Conservation (phyloP, 1,140 invertebrate species). For the Drosophila burlai region DNA sequence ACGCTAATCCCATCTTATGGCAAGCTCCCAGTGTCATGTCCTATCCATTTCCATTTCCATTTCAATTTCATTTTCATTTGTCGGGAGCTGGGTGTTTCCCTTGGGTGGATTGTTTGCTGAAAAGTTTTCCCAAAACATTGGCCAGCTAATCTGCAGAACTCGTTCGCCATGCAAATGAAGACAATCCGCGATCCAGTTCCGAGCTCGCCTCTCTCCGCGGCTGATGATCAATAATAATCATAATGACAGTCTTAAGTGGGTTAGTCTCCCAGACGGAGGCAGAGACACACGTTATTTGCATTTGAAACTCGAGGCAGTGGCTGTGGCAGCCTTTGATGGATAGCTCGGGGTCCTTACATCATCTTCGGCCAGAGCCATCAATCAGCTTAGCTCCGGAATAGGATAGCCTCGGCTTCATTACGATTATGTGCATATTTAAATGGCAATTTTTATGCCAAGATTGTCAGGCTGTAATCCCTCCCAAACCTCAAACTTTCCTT, state of each 20-base stretch:
- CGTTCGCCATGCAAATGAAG: slow-evolving; percentile 71
- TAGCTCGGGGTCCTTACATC: slow-evolving; percentile 72
- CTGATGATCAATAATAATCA: slow-evolving; percentile 83
- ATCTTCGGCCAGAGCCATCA: slow-evolving; percentile 60
- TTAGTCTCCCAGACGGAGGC: slow-evolving; percentile 50
- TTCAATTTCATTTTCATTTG: slow-evolving; percentile 72
- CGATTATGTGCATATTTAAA: slow-evolving; percentile 76
- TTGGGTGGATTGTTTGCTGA: slow-evolving; percentile 59
- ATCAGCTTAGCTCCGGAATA: slow-evolving; percentile 69
- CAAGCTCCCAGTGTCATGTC: slow-evolving; percentile 45
- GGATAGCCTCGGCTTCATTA: slow-evolving; percentile 68
- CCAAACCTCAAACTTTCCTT: slow-evolving; percentile 54
- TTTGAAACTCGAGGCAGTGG: slow-evolving; percentile 56
- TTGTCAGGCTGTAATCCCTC: slow-evolving; percentile 69
- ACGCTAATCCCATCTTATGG: slow-evolving; percentile 72
- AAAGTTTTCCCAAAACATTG: slow-evolving; percentile 81
- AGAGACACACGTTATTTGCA: slow-evolving; percentile 25
- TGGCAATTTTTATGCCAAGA: slow-evolving; percentile 78
- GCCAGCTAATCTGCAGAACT: slow-evolving; percentile 70
- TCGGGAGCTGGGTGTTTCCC: slow-evolving; percentile 30
- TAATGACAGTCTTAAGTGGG: slow-evolving; percentile 82
- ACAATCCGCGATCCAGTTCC: slow-evolving; percentile 48
- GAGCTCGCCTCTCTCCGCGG: background rate
- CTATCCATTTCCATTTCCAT: slow-evolving; percentile 59
- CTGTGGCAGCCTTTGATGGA: slow-evolving; percentile 69